Evolutionary conservation across 2,888 invertebrate species (phyloP).

Genomic region (Phymatocera aterrima): DNA sequence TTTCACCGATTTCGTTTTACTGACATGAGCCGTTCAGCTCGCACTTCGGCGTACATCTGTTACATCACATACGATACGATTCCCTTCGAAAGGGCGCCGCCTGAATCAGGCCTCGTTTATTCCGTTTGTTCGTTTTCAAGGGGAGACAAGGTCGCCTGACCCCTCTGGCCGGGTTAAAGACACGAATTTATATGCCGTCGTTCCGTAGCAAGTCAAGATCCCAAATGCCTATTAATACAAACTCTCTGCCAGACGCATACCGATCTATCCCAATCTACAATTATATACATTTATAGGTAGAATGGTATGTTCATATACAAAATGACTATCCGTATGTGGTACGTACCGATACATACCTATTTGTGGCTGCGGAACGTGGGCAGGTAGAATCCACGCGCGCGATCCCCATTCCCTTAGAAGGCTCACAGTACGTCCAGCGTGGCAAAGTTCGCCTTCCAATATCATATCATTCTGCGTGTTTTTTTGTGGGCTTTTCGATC

Average conservation of each 20-base stretch:
- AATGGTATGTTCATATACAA: neutral
- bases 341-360: neutral
- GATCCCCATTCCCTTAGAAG: constrained; percentile 52
- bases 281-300: neutral
- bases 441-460: constrained; percentile 47
- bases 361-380: constrained; percentile 53
- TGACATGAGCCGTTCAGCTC: neutral
- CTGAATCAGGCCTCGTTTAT: constrained; percentile 17
- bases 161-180: constrained; percentile 34
- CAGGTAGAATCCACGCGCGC: constrained; percentile 51
- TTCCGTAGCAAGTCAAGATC: neutral
- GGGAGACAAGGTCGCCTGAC: constrained; percentile 26
- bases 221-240: neutral
- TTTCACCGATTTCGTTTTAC: neutral
- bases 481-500: neutral
- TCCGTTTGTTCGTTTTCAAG: constrained; percentile 9
- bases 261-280: neutral
- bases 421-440: constrained; percentile 35
- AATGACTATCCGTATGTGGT: neutral
- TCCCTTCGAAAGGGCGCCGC: neutral
- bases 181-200: constrained; percentile 29
- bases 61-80: no score
- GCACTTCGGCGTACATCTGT: neutral
- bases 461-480: constrained; percentile 44
- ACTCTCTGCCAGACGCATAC: neutral